Conservation (phyloP, 2,113 vertebrate species). For the Odocoileus virginianus region DNA sequence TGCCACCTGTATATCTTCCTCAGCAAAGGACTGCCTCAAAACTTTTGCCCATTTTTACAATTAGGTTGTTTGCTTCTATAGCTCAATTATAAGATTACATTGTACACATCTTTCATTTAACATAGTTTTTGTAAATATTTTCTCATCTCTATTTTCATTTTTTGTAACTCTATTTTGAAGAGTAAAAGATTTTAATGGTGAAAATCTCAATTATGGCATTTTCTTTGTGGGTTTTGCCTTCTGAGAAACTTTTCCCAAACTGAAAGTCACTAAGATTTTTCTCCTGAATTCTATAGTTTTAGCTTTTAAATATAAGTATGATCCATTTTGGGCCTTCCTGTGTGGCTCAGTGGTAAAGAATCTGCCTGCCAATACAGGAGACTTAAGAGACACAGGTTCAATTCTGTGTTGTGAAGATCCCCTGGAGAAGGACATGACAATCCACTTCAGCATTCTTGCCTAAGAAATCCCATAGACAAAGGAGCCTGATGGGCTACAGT, state of each 20-base stretch:
- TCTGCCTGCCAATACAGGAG: neutral
- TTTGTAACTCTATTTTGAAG: neutral
- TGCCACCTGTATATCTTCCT: neutral
- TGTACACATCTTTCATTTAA: neutral
- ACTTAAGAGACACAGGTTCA: neutral
- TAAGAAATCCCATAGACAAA: neutral
- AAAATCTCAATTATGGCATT: neutral
- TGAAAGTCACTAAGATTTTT: neutral
- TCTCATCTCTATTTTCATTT: neutral
- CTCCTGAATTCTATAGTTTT: neutral
- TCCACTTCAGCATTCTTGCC: neutral
- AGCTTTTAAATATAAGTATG: neutral
- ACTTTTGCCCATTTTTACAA: neutral
- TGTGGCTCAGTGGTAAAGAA: accelerated
- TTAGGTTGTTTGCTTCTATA: neutral
- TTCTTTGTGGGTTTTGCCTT: neutral
- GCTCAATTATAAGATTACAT: neutral
- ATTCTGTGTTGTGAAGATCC: neutral
- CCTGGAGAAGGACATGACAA: neutral
- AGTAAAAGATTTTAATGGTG: neutral
- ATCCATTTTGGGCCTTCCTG: neutral
- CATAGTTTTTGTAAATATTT: neutral
- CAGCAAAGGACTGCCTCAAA: neutral
- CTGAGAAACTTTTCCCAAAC: neutral
- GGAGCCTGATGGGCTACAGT: neutral